Percentiles rank a stretch among this genome's conserved stretches.
Conservation (phyloP, 2,888 invertebrate species). For the Mythimna lalbum region DNA sequence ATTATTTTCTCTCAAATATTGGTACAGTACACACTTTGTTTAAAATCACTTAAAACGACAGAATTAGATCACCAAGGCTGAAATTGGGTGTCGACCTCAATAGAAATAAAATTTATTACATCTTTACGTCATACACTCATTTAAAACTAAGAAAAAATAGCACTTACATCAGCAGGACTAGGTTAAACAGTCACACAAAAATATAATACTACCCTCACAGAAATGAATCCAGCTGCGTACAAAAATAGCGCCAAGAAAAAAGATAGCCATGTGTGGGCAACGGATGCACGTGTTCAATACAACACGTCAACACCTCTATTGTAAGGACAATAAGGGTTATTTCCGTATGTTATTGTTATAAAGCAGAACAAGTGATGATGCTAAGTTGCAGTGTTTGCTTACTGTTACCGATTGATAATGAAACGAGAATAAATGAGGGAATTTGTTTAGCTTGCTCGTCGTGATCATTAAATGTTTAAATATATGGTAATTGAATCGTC, state of each 20-base stretch:
- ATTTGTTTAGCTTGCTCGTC: slow-evolving; percentile 43
- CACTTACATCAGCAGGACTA: slow-evolving; percentile 50
- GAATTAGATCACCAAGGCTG: slow-evolving; percentile 60
- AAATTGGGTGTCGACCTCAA: slow-evolving; percentile 43
- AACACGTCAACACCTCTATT: slow-evolving; percentile 62
- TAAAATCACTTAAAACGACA: slow-evolving; percentile 49
- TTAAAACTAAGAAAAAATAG: slow-evolving; percentile 41
- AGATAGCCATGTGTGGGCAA: slow-evolving; percentile 73
- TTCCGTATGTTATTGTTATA: slow-evolving; percentile 58
- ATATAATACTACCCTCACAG: slow-evolving; percentile 73
- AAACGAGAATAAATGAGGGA: slow-evolving; percentile 63
- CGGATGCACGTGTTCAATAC: slow-evolving; percentile 66
- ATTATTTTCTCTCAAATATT: slow-evolving; percentile 31
- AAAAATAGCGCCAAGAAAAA: slow-evolving; percentile 76
- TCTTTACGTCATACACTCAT: slow-evolving; percentile 44
- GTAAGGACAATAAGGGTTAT: slow-evolving; percentile 57
- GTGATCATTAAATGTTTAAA: slow-evolving; percentile 46
- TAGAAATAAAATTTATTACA: slow-evolving; percentile 51
- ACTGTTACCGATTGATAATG: slow-evolving; percentile 64
- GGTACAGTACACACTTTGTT: slow-evolving; percentile 35
- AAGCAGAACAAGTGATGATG: slow-evolving; percentile 65
- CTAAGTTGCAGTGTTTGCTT: slow-evolving; percentile 65
- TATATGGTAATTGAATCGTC: slow-evolving; percentile 35
- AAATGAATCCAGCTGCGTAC: slow-evolving; percentile 78
- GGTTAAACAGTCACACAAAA: slow-evolving; percentile 55